Percentiles rank a stretch among this genome's conserved stretches.
phyloP scores from a whole-genome alignment of 2,113 vertebrate species.

The Phaetusa simplex region DNA sequence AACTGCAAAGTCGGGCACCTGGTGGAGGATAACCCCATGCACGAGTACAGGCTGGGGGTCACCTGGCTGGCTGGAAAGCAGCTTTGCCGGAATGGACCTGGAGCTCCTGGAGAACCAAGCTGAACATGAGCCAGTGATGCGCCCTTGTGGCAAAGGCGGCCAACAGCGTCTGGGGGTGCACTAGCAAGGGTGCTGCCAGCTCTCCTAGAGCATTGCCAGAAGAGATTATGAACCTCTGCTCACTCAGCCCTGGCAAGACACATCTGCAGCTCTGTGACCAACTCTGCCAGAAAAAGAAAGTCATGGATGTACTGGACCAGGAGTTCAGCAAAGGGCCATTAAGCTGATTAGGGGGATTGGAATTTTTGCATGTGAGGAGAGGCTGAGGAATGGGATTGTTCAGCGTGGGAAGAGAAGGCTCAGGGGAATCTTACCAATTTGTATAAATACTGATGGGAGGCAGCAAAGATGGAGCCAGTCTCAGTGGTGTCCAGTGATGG shows the following conservation, averaged over 20 bases:
- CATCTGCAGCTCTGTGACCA: rapidly evolving
- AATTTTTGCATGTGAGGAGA: neutral
- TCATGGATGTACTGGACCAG: neutral
- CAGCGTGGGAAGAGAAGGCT: neutral
- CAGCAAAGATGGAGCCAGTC: neutral
- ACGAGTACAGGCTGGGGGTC: rapidly evolving
- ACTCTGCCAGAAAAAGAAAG: neutral
- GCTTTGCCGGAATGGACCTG: neutral
- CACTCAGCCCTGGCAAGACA: neutral
- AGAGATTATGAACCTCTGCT: neutral
- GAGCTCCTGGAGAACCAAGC: neutral
- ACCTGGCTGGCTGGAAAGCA: rapidly evolving
- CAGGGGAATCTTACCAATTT: neutral
- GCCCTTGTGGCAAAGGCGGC: neutral
- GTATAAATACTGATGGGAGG: neutral
- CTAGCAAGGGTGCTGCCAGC: neutral
- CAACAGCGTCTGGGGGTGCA: neutral
- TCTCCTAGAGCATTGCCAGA: too few species aligned
- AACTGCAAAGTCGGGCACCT: rapidly evolving
- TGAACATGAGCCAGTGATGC: neutral
- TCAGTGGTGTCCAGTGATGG: neutral
- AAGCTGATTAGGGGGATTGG: neutral
- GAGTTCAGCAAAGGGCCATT: neutral
- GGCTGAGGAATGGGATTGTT: neutral
- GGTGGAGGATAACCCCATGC: neutral